Conservation (phyloP, 2,797 vertebrate species). For the Silurus lanzhouensis region DNA sequence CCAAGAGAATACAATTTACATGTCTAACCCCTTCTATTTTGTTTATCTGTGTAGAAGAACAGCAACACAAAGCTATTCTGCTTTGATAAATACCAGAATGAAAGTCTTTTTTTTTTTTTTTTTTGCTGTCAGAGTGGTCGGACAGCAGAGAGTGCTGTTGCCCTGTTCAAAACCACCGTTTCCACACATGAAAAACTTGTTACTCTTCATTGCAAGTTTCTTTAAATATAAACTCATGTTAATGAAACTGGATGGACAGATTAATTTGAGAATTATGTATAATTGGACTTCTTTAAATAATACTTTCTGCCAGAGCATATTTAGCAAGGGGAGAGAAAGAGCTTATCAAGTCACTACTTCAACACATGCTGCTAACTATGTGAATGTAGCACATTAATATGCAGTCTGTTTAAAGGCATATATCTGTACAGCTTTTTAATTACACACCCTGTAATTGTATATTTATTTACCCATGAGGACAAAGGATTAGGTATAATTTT, state of each 20-base stretch:
- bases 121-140: not conserved
- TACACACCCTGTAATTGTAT: not conserved
- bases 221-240: slow-evolving; percentile 68
- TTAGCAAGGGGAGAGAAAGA: slow-evolving; percentile 56
- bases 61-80: slow-evolving; percentile 33
- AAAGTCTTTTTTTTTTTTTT: not conserved
- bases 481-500: not conserved
- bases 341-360: slow-evolving; percentile 33
- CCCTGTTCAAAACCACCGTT: slow-evolving; percentile 50
- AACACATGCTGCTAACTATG: slow-evolving; percentile 37
- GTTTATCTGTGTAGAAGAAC: slow-evolving; percentile 25
- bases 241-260: slow-evolving; percentile 73
- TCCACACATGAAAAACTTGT: slow-evolving; percentile 59
- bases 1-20: slow-evolving; percentile 4
- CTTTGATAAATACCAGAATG: slow-evolving; percentile 9
- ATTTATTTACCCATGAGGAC: not conserved
- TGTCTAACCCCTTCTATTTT: not conserved
- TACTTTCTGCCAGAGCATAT: slow-evolving; percentile 62
- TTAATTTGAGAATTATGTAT: slow-evolving; percentile 72
- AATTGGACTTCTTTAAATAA: slow-evolving; percentile 77
- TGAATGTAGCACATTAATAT: slow-evolving; percentile 33
- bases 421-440: not conserved
- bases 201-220: slow-evolving; percentile 59
- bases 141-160: slow-evolving; percentile 71
- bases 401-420: not conserved